A percentile compares a stretch with the other conserved stretches of the same genome.
phyloP scores from a whole-genome alignment of 2,113 vertebrate species.

The Lathamus discolor region DNA sequence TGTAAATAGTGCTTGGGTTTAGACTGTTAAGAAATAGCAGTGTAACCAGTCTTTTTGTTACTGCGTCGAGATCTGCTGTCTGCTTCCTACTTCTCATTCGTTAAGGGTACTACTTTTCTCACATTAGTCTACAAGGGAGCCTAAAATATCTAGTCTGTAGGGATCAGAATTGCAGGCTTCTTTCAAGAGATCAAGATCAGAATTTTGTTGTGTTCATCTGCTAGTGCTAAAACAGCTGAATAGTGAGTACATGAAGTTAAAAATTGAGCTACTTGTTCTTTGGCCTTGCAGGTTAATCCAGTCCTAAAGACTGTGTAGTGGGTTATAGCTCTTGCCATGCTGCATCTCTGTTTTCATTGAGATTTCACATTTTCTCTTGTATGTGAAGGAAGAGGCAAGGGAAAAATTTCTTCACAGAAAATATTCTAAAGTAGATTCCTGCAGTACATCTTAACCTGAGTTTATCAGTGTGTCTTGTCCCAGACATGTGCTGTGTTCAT shows the following conservation, averaged over 20 bases:
- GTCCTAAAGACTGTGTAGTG: neutral
- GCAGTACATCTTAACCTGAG: neutral
- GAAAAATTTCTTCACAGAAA: neutral
- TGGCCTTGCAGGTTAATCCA: neutral
- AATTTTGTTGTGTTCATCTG: neutral
- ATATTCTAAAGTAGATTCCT: neutral
- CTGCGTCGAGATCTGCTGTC: neutral
- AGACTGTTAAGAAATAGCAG: neutral
- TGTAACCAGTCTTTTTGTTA: neutral
- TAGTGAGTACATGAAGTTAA: neutral
- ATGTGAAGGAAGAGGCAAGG: neutral
- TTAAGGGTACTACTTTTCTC: neutral
- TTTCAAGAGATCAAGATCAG: neutral
- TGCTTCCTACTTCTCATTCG: neutral
- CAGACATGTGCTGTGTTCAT: accelerated
- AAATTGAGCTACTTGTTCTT: neutral
- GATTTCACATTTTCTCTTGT: neutral
- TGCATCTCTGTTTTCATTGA: neutral
- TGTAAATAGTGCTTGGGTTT: neutral
- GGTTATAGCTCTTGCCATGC: neutral
- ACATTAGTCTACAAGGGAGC: accelerated
- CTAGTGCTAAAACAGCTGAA: neutral
- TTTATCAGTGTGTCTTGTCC: neutral
- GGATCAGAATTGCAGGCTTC: neutral
- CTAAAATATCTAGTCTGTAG: neutral